Evolutionary conservation across 2,113 vertebrate species (phyloP), one percentile per base, ranked within the genome.

Genomic region (Hippocampus zosterae): DNA sequence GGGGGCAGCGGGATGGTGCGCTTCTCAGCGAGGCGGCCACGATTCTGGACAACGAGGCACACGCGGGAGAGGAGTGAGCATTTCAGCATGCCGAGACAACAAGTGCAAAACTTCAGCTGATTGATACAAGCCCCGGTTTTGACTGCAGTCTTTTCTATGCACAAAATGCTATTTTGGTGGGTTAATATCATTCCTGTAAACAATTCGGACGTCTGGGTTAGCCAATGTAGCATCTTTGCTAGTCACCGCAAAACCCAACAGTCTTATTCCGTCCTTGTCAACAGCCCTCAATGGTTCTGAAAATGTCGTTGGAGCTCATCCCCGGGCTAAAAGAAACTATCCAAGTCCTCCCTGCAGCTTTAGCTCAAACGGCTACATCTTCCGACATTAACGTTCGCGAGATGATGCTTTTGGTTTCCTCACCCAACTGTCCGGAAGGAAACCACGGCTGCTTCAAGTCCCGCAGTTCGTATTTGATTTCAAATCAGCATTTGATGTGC

Each of bases 21-120:
- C 91, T 97, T 99, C 88, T 99, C 96, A 21, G 97, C 97, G 89
- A 99, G 89, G 65, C 97, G 96, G 21, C 96, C 97, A 64, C 97
- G 96, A 85, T 99, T 99, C 97, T 99, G 89, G 33, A 33, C 27
- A 60, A 60, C 16, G 3, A 16, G 13, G 56, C 56, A 57, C 29
- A 74, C 64, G 62, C 33, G 5, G 76, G 69, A 67, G 69, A 68
- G 68, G 46, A 68, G 37, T 59, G 27, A 50, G 74, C 57, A 33
- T 63, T 21, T 1, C 33, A 37, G 18, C 13, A 19, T 61, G 15
- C 18, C 29, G 11, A 64, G 4, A 44, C 61, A 23, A n/a, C 19
- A 42, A 23, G 23, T 64, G 11, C 19, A 42, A 23, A 16, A 15
- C 11, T 57, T 57, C 25, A n/a, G 40, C 5, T 42, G 61, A 42